Percentiles rank a stretch among this genome's conserved stretches.
phyloP scores from a whole-genome alignment of 2,797 vertebrate genomes.

The Luscinia megarhynchos region DNA sequence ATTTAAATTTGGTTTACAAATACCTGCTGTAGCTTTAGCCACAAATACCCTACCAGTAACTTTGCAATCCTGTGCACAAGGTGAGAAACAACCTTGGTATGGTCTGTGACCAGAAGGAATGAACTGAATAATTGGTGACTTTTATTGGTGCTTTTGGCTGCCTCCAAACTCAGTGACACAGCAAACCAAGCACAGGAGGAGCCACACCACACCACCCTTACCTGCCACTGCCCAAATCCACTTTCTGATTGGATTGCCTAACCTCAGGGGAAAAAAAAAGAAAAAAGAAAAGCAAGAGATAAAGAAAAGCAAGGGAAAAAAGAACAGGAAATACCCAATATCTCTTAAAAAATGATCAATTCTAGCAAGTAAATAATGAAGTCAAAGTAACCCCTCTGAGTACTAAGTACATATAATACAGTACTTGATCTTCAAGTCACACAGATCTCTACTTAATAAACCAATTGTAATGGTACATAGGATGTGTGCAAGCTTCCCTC shows the following conservation, averaged over 20 bases:
- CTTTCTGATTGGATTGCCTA: not conserved
- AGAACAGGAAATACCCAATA: not conserved
- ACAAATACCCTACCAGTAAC: not conserved
- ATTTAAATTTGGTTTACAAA: not conserved
- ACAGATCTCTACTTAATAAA: constrained; percentile 36
- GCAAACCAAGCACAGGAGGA: not conserved
- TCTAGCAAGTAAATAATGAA: not conserved
- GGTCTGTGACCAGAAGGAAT: not conserved
- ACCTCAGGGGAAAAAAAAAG: accelerated
- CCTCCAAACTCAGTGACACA: not conserved
- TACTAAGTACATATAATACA: not conserved
- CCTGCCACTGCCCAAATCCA: not conserved
- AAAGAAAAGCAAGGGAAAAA: not conserved
- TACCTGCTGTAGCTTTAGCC: not conserved
- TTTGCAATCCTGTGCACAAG: not conserved
- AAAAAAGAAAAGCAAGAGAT: not conserved
- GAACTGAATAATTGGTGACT: not conserved
- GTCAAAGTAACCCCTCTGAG: not conserved
- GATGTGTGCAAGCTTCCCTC: not conserved
- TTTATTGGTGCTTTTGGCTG: not conserved
- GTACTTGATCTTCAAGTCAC: not conserved
- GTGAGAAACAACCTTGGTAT: not conserved
- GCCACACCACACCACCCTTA: not conserved
- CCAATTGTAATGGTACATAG: not conserved
- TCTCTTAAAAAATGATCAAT: not conserved